Evolutionary conservation across 2,888 invertebrate species (phyloP), one percentile per base, ranked within the genome.

Genomic region (Hololepta plana): DNA sequence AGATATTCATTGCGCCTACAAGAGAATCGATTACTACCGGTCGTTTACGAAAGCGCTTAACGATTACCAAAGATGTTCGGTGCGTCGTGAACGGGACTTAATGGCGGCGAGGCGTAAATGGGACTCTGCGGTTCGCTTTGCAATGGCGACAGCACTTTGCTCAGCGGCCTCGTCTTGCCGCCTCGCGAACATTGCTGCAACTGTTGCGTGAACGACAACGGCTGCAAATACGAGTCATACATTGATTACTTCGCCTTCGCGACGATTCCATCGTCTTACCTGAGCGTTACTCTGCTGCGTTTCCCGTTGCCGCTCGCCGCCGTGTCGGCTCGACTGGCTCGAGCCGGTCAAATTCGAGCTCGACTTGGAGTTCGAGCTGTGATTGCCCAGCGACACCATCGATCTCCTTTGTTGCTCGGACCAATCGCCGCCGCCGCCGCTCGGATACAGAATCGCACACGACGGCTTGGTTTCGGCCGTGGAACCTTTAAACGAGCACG

Each of bases 201-300:
- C 59, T 90, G 88, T 53, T 90, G 88, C 3, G 88, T 88, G 55
- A 90, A 91, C 24, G 88, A 85, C 45, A 90, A 63, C 8, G 77
- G 77, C 33, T 72, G 59, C 35, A 59, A 48, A 41, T 4, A 3
- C 3, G 9, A 27, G 11, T 11, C n/a, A 27, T 26, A 24, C 4
- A 7, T 6, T 22, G 7, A 17, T 7, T 17, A 17, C n/a, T 17
- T 7, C 17, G n/a, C n/a, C n/a, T n/a, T n/a, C n/a, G n/a, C n/a
- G n/a, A n/a, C n/a, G n/a, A n/a, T n/a, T n/a, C n/a, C n/a, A n/a
- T n/a, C n/a, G n/a, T n/a, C n/a, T n/a, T n/a, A n/a, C n/a, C n/a
- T n/a, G n/a, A n/a, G n/a, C n/a, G n/a, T n/a, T n/a, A n/a, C n/a
- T n/a, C n/a, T n/a, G n/a, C n/a, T n/a, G n/a, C 10, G 35, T 43